Evolutionary conservation across 2,797 vertebrate genomes (phyloP).

Genomic region (Xiphophorus birchmanni): DNA sequence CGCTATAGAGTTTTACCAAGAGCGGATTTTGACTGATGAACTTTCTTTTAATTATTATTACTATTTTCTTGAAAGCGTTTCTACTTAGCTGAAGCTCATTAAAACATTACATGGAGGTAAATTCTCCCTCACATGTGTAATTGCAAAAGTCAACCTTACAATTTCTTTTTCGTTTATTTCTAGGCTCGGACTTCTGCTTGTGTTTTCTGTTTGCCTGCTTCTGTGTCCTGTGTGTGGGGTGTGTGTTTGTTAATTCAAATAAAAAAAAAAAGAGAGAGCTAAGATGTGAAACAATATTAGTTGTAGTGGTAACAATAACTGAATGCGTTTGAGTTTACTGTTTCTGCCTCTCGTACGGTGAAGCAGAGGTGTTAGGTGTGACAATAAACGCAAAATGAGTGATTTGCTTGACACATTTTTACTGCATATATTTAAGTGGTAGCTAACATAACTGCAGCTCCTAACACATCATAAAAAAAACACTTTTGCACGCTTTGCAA

Average conservation of each 20-base stretch:
- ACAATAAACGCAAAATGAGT: constrained; percentile 70
- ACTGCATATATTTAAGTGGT: constrained; percentile 71
- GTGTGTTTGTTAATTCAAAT: background rate
- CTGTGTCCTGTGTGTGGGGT: constrained; percentile 24
- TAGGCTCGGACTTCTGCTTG: constrained; percentile 68
- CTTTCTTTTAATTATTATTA: constrained; percentile 39
- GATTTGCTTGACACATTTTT: constrained; percentile 79
- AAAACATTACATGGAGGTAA: constrained; percentile 89
- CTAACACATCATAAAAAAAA: constrained; percentile 77
- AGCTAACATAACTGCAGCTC: constrained; percentile 69
- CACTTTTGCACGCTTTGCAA: constrained; percentile 61
- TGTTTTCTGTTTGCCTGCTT: constrained; percentile 54
- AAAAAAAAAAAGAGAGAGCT: background rate
- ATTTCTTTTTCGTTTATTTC: constrained; percentile 80
- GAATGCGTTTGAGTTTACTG: constrained; percentile 11
- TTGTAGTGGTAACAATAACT: background rate
- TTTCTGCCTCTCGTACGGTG: constrained; percentile 6
- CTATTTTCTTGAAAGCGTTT: constrained; percentile 79
- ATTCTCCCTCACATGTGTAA: constrained; percentile 86
- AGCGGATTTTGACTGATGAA: constrained; percentile 86
- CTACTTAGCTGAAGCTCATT: constrained; percentile 90
- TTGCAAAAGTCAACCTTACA: constrained; percentile 82
- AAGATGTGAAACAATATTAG: background rate
- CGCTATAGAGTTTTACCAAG: constrained; percentile 57
- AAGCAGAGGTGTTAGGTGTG: constrained; percentile 57